These are phyloP conservation scores for Rhinoderma darwinii DNA, from an alignment of 2,113 vertebrate genomes.

Conservation along the genomic window DNA sequence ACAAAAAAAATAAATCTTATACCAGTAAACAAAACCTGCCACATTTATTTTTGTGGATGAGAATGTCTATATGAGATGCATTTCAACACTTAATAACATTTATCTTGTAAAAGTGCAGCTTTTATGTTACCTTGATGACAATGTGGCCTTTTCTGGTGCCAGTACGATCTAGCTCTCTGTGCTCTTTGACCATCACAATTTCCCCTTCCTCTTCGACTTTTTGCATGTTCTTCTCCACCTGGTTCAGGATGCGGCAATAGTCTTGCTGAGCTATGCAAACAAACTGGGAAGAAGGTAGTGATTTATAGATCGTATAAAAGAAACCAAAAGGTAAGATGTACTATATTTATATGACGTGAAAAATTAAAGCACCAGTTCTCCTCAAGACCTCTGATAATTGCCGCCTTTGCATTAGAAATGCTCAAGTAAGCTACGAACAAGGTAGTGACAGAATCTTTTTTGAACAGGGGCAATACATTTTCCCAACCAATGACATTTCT, in stretches of 20 bases:
- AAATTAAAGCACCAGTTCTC: too few relatives aligned
- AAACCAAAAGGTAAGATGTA: background rate
- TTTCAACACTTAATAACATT: too few relatives aligned
- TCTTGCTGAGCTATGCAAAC: slow-evolving; percentile 99
- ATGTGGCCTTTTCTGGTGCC: slow-evolving; percentile 98
- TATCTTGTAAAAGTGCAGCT: too few relatives aligned
- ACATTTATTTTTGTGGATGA: background rate
- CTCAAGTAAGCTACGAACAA: too few relatives aligned
- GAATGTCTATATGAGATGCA: background rate
- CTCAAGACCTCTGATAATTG: too few relatives aligned
- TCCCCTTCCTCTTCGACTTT: slow-evolving; percentile 98
- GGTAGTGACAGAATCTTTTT: too few relatives aligned
- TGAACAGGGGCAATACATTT: too few relatives aligned
- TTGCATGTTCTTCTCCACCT: slow-evolving; percentile 99
- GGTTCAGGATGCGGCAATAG: slow-evolving; percentile 98
- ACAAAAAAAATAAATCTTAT: background rate
- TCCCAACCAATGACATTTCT: too few relatives aligned
- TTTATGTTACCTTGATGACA: slow-evolving; percentile 90
- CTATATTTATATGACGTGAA: too few relatives aligned
- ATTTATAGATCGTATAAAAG: background rate
- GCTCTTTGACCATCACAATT: slow-evolving; percentile 99
- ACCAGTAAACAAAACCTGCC: background rate
- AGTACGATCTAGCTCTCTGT: slow-evolving; percentile 94
- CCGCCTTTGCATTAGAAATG: too few relatives aligned
- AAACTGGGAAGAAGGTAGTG: slow-evolving; percentile 79